Evolutionary conservation across 2,888 invertebrate genomes (phyloP).

Genomic region (Pseudanteris insignis): DNA sequence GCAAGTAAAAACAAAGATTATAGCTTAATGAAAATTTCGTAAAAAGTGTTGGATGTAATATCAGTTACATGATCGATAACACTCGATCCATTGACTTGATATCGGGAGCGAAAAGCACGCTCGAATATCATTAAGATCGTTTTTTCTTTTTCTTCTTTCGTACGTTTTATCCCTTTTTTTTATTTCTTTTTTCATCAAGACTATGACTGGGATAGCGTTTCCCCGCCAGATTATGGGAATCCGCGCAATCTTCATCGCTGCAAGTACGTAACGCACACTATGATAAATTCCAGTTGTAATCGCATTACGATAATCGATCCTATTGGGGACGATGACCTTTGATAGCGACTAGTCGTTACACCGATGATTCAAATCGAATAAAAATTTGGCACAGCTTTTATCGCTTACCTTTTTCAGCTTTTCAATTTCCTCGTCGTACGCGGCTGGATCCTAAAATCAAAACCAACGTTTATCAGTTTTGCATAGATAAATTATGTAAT

Average conservation of each 20-base stretch:
- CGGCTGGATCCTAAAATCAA: slow-evolving; percentile 29
- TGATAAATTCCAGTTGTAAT: slow-evolving; percentile 28
- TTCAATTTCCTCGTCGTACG: slow-evolving; percentile 38
- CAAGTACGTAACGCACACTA: slow-evolving; percentile 4
- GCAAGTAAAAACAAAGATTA: slow-evolving; percentile 28
- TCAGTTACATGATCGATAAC: slow-evolving; percentile 41
- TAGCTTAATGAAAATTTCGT: slow-evolving; percentile 34
- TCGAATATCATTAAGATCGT: slow-evolving; percentile 38
- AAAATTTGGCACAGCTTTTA: slow-evolving; percentile 15
- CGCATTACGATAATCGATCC: slow-evolving; percentile 41
- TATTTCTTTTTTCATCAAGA: slow-evolving; percentile 2
- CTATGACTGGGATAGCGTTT: slow-evolving; percentile 15
- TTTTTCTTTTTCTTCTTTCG: slow-evolving; percentile 20
- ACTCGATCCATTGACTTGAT: slow-evolving; percentile 35
- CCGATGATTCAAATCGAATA: background rate
- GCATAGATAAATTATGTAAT: too few relatives aligned
- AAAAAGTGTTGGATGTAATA: slow-evolving; percentile 35
- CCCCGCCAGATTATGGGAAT: slow-evolving; percentile 33
- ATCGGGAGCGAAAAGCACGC: slow-evolving; percentile 31
- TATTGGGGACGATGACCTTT: slow-evolving; percentile 28
- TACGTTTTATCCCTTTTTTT: slow-evolving; percentile 3
- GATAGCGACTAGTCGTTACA: background rate
- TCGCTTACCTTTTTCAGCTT: slow-evolving; percentile 37
- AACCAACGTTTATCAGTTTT: slow-evolving; percentile 24
- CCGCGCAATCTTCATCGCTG: slow-evolving; percentile 37